Conservation (phyloP, 1,140 invertebrate species). For the Planococcus citri region DNA sequence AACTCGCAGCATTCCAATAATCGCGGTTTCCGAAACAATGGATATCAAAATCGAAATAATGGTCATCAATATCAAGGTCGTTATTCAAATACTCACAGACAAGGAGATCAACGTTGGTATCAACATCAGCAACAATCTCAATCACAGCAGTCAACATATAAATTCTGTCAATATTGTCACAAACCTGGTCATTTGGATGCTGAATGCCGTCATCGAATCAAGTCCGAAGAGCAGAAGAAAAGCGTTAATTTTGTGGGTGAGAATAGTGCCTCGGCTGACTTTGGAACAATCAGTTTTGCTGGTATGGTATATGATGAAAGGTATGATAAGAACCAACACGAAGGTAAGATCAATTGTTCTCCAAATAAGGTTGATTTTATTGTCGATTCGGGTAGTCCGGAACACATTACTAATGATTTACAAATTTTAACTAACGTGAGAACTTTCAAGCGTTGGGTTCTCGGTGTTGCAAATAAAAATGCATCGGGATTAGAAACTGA, state of each 20-base stretch:
- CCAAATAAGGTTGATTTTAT: background rate
- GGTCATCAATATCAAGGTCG: too few species aligned
- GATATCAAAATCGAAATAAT: too few species aligned
- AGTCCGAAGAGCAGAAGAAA: background rate
- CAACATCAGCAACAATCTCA: too few species aligned
- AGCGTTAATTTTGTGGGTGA: background rate
- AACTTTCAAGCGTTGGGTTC: background rate
- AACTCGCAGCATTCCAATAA: too few species aligned
- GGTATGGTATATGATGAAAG: background rate
- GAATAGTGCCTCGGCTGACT: background rate
- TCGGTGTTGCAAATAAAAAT: background rate
- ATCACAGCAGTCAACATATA: background rate
- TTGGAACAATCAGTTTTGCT: background rate
- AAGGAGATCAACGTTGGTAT: too few species aligned
- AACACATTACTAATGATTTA: background rate
- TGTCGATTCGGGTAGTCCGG: background rate
- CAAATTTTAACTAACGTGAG: background rate
- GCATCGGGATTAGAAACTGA: background rate
- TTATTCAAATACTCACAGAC: too few species aligned
- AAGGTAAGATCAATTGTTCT: background rate
- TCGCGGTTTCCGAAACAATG: too few species aligned
- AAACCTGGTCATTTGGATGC: background rate
- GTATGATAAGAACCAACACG: background rate
- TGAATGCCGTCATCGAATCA: background rate
- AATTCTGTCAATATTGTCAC: background rate